Base-by-base conservation (phyloP, 2,113 vertebrate species). In the Corydoras maculifer region DNA sequence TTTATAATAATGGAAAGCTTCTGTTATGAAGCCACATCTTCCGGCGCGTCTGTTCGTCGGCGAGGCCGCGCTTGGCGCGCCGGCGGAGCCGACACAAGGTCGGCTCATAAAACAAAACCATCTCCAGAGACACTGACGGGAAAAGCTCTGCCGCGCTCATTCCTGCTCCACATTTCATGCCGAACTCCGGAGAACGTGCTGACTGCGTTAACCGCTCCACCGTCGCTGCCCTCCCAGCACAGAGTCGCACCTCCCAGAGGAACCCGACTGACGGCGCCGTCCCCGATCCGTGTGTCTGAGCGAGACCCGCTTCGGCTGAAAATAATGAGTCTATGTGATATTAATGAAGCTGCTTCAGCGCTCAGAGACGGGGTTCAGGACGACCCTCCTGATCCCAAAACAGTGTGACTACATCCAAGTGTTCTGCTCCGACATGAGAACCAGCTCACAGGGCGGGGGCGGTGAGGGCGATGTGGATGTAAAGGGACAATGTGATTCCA, bases 161-260 rank as follows among this genome's bases (percentile, higher is more conserved):
- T 57, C 51, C 15, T 13, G 35, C 63, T 65, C 43, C 8, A 30
- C 50, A 25, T 55, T 70, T 49, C 4, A 43, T 0, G 4, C 35
- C 35, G 35, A 43, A 43, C 35, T 43, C 35, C 35, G 2, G 35
- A 4, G 35, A 43, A 43, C 35, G 35, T 43, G 35, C 35, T 4
- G 35, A 4, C 18, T 63, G 65, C 73, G 74, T 53, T 74, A 78
- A 80, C 73, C 57, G 69, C 69, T 54, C 35, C 14, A 70, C 57
- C 48, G 12, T 15, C 49, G 66, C 61, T 15, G 30, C 18, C 18
- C 18, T 2, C 18, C 18, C 60, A 62, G 57, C 59, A 69, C 12
- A 65, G 73, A 25, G 69, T 78, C 69, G 62, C 54, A 58, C 64
- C n/a, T 75, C 59, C 58, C 63, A 54, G 2, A 4, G 32, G 68